A percentile compares a stretch with the other conserved stretches of the same genome.
Conservation (phyloP, 1,140 invertebrate genomes). For the Maconellicoccus hirsutus region DNA sequence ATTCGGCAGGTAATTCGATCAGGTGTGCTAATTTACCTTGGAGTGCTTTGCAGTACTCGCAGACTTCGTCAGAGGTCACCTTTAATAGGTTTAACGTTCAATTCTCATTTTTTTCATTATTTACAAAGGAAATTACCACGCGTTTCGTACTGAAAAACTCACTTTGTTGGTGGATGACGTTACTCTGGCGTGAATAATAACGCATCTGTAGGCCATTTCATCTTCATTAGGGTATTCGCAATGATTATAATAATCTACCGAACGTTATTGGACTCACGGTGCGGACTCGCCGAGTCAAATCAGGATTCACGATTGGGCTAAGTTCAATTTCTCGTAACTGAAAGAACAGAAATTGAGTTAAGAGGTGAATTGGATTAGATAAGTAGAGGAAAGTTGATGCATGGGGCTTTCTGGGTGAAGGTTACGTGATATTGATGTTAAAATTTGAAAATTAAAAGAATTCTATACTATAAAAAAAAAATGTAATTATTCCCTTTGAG, state of each 20-base stretch:
- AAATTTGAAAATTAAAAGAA: no score
- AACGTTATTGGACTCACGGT: conserved; percentile 86
- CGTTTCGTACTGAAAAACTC: conserved; percentile 28
- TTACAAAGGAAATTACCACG: background rate
- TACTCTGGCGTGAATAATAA: conserved; percentile 93
- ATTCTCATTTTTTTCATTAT: background rate
- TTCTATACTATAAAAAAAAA: background rate
- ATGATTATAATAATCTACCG: conserved; percentile 97
- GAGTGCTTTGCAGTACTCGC: conserved; percentile 64
- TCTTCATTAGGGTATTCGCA: conserved; percentile 99
- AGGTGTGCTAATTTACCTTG: conserved; percentile 85
- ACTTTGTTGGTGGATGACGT: conserved; percentile 68
- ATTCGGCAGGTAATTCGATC: conserved; percentile 51
- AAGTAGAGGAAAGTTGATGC: no score
- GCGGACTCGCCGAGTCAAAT: conserved; percentile 81
- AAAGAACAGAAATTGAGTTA: conserved; percentile 26
- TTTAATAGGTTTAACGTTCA: conserved; percentile 30
- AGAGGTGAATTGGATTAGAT: no score
- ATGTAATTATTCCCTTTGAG: background rate
- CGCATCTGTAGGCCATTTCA: conserved; percentile 98
- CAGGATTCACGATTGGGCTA: conserved; percentile 86
- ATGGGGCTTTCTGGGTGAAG: no score
- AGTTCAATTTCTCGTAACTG: conserved; percentile 83
- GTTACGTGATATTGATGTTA: no score
- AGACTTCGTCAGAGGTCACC: conserved; percentile 51